Percentiles rank a stretch among this genome's conserved stretches.
Conservation (phyloP, 2,113 vertebrate species). For the Chloropsis hardwickii region DNA sequence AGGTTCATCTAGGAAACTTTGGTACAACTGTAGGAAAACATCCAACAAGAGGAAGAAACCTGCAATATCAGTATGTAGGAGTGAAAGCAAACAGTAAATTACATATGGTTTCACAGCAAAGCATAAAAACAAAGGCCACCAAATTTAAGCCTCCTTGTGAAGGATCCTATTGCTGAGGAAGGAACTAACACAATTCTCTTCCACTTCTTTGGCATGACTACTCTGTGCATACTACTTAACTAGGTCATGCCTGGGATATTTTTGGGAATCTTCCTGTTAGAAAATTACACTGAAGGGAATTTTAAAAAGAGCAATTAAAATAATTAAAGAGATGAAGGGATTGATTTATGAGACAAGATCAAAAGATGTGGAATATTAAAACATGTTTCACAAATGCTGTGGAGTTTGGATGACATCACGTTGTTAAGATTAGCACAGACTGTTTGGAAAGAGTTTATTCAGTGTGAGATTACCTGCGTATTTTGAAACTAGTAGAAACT, state of each 20-base stretch:
- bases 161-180: background rate
- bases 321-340: constrained; percentile 55
- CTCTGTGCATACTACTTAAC: background rate
- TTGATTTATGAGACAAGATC: constrained; percentile 59
- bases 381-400: constrained; percentile 34
- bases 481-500: background rate
- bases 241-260: constrained; percentile 47
- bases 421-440: constrained; percentile 30
- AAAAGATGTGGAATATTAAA: constrained; percentile 60
- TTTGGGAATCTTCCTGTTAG: constrained; percentile 39
- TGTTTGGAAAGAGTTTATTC: constrained; percentile 6
- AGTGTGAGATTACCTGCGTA: background rate
- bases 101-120: background rate
- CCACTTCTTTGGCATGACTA: background rate
- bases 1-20: background rate
- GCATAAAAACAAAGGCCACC: background rate
- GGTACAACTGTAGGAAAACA: background rate
- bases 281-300: constrained; percentile 48
- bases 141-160: background rate
- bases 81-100: background rate
- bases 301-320: constrained; percentile 55
- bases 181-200: background rate
- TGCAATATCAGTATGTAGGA: background rate
- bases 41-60: background rate
- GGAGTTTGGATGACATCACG: constrained; percentile 30